These are phyloP conservation scores for Microtus montanus DNA, from an alignment of 2,113 vertebrate species.

Conservation along the genomic window DNA sequence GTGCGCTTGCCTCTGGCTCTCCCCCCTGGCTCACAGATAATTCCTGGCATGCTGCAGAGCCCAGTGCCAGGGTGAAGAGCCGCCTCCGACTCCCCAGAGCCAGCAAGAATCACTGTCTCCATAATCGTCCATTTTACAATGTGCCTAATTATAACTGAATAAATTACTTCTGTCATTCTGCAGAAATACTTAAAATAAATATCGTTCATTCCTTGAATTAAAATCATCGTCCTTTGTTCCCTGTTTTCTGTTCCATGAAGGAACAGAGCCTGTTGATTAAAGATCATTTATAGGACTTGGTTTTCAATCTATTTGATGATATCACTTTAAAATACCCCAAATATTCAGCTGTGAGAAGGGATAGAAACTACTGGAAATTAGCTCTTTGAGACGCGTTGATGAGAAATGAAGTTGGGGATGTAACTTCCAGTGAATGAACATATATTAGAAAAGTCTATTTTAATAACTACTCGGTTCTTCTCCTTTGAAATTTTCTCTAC, in stretches of 20 bases:
- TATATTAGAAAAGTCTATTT: slow-evolving; percentile 65
- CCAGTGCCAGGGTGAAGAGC: not conserved
- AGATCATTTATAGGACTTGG: slow-evolving; percentile 73
- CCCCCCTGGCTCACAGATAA: slow-evolving; percentile 42
- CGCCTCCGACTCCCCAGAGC: not conserved
- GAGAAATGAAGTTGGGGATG: slow-evolving; percentile 74
- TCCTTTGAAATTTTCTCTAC: slow-evolving; percentile 45
- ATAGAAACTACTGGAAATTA: slow-evolving; percentile 73
- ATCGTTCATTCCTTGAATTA: slow-evolving; percentile 72
- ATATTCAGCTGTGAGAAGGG: slow-evolving; percentile 75
- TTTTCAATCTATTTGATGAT: slow-evolving; percentile 80
- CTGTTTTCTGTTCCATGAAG: slow-evolving; percentile 63
- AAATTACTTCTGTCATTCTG: slow-evolving; percentile 72
- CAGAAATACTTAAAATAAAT: slow-evolving; percentile 73
- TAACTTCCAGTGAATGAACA: slow-evolving; percentile 60
- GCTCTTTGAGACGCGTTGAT: slow-evolving; percentile 73
- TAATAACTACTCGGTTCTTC: slow-evolving; percentile 62
- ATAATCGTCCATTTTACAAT: slow-evolving; percentile 74
- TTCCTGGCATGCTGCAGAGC: slow-evolving; percentile 46
- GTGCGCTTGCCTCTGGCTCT: slow-evolving; percentile 44
- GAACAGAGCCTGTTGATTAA: slow-evolving; percentile 67
- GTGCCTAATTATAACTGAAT: slow-evolving; percentile 80
- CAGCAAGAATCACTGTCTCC: slow-evolving; percentile 61
- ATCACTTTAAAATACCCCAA: slow-evolving; percentile 77
- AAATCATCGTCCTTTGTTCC: slow-evolving; percentile 74